Evolutionary conservation across 1,140 invertebrate genomes (phyloP).

Genomic region (Chelonus insularis): DNA sequence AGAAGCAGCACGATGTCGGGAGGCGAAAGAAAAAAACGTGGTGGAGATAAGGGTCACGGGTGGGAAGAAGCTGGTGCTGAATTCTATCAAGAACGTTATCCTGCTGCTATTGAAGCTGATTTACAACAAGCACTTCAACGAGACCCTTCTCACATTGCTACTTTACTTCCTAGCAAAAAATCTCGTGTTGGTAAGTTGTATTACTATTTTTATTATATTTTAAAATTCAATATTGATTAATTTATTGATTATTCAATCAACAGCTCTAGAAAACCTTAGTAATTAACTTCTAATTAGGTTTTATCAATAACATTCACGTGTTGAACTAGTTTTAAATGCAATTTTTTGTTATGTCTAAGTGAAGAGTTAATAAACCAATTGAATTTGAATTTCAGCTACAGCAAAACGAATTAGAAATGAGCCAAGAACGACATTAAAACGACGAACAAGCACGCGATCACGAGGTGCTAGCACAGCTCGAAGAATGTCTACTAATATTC

Average conservation of each 20-base stretch:
- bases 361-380: too few species aligned
- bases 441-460: slow-evolving; percentile 68
- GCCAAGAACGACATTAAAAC: slow-evolving; percentile 62
- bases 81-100: slow-evolving; percentile 85
- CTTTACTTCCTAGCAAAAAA: slow-evolving; percentile 76
- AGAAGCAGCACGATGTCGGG: slow-evolving; percentile 61
- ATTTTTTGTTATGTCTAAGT: too few species aligned
- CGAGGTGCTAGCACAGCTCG: slow-evolving; percentile 64
- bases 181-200: slow-evolving; percentile 66
- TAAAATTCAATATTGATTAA: slow-evolving; percentile 10
- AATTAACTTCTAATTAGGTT: too few species aligned
- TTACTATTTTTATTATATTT: neutral
- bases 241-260: too few species aligned
- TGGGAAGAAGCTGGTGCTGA: slow-evolving; percentile 85
- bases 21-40: slow-evolving; percentile 63
- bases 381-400: slow-evolving; percentile 59
- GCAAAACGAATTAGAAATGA: slow-evolving; percentile 61
- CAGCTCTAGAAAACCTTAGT: too few species aligned
- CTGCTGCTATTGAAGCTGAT: slow-evolving; percentile 70
- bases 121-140: slow-evolving; percentile 67
- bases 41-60: slow-evolving; percentile 62
- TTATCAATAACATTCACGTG: too few species aligned
- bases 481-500: slow-evolving; percentile 65
- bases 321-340: too few species aligned
- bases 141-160: slow-evolving; percentile 74